Conservation (phyloP, 1,140 invertebrate species). For the Apocrypta bakeri region DNA sequence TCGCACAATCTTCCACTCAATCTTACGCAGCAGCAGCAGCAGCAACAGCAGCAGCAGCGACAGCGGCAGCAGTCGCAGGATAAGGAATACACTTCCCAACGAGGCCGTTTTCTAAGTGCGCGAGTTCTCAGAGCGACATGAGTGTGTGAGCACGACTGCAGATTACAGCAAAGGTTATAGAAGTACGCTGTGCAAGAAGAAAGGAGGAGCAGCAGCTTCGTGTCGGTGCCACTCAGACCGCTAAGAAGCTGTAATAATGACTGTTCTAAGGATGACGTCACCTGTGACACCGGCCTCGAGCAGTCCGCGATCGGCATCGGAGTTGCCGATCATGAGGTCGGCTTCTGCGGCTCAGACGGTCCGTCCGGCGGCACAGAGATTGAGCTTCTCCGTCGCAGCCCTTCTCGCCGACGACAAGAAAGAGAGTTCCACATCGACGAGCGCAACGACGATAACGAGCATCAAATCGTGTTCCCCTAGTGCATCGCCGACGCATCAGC, state of each 20-base stretch:
- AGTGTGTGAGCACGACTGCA: background rate
- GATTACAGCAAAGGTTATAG: too few species aligned
- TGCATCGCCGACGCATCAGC: constrained; percentile 31
- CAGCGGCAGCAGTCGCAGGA: too few species aligned
- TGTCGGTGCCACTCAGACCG: background rate
- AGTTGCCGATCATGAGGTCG: constrained; percentile 38
- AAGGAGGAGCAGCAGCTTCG: background rate
- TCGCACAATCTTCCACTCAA: background rate
- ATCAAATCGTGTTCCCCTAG: background rate
- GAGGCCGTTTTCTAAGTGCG: constrained; percentile 28
- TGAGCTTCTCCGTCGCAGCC: constrained; percentile 75
- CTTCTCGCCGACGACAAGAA: constrained; percentile 71
- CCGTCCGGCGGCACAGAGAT: constrained; percentile 59
- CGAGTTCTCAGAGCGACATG: constrained; percentile 10
- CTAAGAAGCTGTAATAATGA: constrained; percentile 59
- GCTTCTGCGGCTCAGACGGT: constrained; percentile 58
- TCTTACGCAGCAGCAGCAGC: background rate
- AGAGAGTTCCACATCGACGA: constrained; percentile 25
- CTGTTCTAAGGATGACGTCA: constrained; percentile 71
- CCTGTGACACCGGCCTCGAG: constrained; percentile 67
- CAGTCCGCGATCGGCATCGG: constrained; percentile 58
- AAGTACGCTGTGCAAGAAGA: too few species aligned
- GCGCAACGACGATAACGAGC: too few species aligned
- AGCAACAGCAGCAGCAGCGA: too few species aligned
- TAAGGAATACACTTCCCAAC: too few species aligned